Evolutionary conservation across 2,113 vertebrate genomes (phyloP).

Genomic region (Panurus biarmicus): DNA sequence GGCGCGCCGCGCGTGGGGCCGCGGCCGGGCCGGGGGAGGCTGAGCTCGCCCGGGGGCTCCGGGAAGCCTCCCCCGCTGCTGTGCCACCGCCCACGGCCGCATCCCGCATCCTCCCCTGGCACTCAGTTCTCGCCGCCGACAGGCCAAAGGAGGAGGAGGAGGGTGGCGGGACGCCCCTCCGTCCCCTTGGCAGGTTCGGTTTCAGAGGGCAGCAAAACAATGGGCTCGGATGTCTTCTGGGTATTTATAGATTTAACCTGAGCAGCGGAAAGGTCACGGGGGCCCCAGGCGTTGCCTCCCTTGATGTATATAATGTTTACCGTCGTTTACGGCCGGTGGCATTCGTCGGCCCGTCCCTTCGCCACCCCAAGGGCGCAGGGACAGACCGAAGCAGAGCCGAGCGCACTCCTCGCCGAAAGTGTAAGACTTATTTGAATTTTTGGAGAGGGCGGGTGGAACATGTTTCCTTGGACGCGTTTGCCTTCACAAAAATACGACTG

Average conservation of each 20-base stretch:
- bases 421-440: not conserved
- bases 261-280: not conserved
- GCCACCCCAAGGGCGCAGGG: not conserved
- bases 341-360: not conserved
- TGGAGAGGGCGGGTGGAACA: not conserved
- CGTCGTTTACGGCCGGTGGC: not conserved
- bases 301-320: not conserved
- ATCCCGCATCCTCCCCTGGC: not conserved
- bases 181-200: not conserved
- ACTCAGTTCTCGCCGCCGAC: not conserved
- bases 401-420: not conserved
- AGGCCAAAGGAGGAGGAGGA: not conserved
- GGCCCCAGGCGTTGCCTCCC: not conserved
- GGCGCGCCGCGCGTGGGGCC: not conserved
- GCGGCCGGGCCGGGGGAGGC: not conserved
- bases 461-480: not conserved
- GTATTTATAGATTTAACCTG: constrained; percentile 45
- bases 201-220: constrained; percentile 52
- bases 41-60: not conserved
- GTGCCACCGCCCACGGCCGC: not conserved
- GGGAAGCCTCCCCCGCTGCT: not conserved
- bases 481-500: not conserved
- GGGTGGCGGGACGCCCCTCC: not conserved
- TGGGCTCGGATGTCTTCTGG: constrained; percentile 20
- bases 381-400: not conserved